Evolutionary conservation across 2,888 invertebrate genomes (phyloP), one percentile per base, ranked within the genome.

Genomic region (Thumatha senex): DNA sequence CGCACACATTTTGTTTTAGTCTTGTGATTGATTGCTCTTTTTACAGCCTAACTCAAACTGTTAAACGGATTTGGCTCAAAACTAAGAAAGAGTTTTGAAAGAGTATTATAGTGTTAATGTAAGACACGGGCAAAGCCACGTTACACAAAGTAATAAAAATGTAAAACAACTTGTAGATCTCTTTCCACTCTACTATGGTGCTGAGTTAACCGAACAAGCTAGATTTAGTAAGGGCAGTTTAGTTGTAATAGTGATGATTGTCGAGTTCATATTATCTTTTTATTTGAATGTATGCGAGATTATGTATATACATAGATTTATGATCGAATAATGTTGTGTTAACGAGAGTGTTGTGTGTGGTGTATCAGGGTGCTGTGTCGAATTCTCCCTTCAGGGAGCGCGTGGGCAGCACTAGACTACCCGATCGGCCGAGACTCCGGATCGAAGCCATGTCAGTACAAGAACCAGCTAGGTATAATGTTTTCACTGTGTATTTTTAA

Each of bases 311-410:
- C 54, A 43, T 53, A 68, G 46, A 42, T 54, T 3, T 5, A 31
- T 31, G 31, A 5, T 31, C 31, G 43, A 45, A 42, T 12, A 40
- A 33, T 53, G 54, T 57, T 43, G 58, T 67, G 73, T 84, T 82
- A 84, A 78, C 72, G 65, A 76, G 71, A 63, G 76, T 79, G 80
- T 80, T 82, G 80, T 84, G 79, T 85, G 85, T 83, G 82, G 68
- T 84, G 74, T 83, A 76, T 70, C 84, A 92, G 89, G 86, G 92
- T 86, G 93, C 93, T 71, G 92, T 92, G 65, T 92, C 92, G 70
- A 96, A 94, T 90, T 97, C 96, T 70, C 96, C 97, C 72, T 97
- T 97, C 93, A 93, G 97, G 80, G 98, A 97, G 90, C 94, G 97
- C 61, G 93, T 97, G 64, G 97, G 97, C 82, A 97, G 97, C 92